Conservation (phyloP, 2,113 vertebrate species). For the Raphicerus campestris region DNA sequence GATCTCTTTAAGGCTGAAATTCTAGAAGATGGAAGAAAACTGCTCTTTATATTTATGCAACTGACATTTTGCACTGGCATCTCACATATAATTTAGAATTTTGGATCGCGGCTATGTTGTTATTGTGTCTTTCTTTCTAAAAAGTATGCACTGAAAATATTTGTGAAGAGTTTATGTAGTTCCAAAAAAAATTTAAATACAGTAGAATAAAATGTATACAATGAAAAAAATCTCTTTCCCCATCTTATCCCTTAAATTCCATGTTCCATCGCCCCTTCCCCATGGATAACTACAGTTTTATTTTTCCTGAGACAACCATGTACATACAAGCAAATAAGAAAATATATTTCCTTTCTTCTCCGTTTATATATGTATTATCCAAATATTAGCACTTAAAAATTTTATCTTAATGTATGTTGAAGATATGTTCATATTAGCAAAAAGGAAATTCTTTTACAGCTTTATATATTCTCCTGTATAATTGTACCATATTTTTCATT, state of each 20-base stretch:
- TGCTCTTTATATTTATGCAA: neutral
- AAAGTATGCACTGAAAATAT: neutral
- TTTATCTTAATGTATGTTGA: neutral
- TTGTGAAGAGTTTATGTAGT: neutral
- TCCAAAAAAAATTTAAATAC: neutral
- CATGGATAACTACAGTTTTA: neutral
- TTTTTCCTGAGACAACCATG: neutral
- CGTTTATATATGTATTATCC: neutral
- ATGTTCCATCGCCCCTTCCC: rapidly evolving
- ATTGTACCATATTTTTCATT: neutral
- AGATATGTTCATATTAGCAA: neutral
- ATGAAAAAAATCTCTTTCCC: neutral
- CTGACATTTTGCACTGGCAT: neutral
- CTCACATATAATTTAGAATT: neutral
- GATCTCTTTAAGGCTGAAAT: neutral
- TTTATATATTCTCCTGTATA: neutral
- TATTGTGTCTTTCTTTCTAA: neutral
- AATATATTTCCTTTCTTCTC: neutral
- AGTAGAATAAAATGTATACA: neutral
- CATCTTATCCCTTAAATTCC: neutral
- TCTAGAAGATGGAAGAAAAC: slow-evolving; percentile 30
- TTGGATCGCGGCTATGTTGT: neutral
- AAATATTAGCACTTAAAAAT: neutral
- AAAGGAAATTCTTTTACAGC: neutral
- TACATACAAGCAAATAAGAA: neutral